Percentiles rank a stretch among this genome's conserved stretches.
Evolutionary conservation across 2,888 invertebrate species (phyloP).

Genomic region (Reticulitermes lucifugus): DNA sequence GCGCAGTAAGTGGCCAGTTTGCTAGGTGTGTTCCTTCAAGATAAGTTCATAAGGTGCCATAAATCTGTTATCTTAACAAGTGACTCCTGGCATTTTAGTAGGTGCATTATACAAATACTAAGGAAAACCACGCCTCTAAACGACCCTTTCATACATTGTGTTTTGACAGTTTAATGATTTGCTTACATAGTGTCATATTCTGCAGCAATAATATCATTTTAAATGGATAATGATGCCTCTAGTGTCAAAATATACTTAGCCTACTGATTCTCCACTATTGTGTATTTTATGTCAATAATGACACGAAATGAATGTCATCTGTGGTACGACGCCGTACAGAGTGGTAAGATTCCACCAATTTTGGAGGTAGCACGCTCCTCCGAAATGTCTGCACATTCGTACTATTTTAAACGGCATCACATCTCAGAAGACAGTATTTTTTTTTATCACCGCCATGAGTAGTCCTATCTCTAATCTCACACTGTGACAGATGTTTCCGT

Average conservation of each 20-base stretch:
- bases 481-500: no score
- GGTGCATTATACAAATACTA: background rate
- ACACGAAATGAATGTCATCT: no score
- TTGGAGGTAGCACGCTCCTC: no score
- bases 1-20: constrained; percentile 9
- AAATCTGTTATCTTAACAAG: background rate
- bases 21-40: background rate
- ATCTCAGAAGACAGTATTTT: no score
- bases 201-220: background rate
- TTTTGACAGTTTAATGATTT: constrained; percentile 6
- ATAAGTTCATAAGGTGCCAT: constrained; percentile 1
- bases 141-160: background rate
- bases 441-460: no score
- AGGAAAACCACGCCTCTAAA: background rate
- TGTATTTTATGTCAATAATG: no score
- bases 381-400: no score
- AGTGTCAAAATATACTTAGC: background rate
- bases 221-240: background rate
- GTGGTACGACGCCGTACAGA: no score
- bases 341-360: no score
- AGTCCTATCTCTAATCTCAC: no score
- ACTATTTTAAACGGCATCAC: no score
- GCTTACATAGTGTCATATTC: background rate
- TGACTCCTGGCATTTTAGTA: background rate
- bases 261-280: no score